Evolutionary conservation across 1,140 invertebrate genomes (phyloP).

Genomic region (Harlomillsia oculata): DNA sequence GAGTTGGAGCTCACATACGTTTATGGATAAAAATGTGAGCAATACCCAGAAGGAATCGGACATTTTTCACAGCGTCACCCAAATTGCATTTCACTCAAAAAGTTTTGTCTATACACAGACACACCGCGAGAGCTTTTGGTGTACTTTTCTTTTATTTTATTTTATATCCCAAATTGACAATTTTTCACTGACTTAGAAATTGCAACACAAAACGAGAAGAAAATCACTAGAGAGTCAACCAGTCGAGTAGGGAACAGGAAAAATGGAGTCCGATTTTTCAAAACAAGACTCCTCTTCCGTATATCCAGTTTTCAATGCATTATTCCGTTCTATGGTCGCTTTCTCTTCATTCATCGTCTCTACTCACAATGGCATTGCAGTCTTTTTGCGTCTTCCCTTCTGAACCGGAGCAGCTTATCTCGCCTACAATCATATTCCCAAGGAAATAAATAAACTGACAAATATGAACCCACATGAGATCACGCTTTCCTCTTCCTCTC

Average conservation of each 20-base stretch:
- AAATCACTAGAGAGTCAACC: conserved; percentile 32
- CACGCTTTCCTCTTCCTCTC: conserved; percentile 19
- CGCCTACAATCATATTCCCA: conserved; percentile 27
- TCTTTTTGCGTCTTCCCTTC: conserved; percentile 10
- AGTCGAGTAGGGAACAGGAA: conserved; percentile 21
- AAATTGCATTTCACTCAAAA: conserved; percentile 28
- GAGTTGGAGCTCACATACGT: conserved; percentile 1
- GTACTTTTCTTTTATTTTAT: conserved; percentile 26
- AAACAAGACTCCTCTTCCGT: conserved; percentile 8
- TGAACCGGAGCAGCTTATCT: conserved; percentile 14
- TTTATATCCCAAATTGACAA: conserved; percentile 34
- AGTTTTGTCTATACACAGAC: conserved; percentile 13
- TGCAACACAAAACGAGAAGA: conserved; percentile 30
- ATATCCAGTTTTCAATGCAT: no score
- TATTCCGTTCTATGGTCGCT: neutral
- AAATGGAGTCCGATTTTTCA: conserved; percentile 34
- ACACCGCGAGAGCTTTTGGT: neutral
- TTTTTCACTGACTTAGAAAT: conserved; percentile 36
- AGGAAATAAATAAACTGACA: conserved; percentile 34
- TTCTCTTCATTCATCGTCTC: neutral
- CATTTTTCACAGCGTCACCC: conserved; percentile 32
- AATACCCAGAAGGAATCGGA: conserved; percentile 31
- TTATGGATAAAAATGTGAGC: conserved; percentile 32
- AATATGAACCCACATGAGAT: conserved; percentile 31
- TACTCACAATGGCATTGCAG: conserved; percentile 6